Conservation (phyloP, 2,888 invertebrate genomes). For the Zygothrica quintamaculata region DNA sequence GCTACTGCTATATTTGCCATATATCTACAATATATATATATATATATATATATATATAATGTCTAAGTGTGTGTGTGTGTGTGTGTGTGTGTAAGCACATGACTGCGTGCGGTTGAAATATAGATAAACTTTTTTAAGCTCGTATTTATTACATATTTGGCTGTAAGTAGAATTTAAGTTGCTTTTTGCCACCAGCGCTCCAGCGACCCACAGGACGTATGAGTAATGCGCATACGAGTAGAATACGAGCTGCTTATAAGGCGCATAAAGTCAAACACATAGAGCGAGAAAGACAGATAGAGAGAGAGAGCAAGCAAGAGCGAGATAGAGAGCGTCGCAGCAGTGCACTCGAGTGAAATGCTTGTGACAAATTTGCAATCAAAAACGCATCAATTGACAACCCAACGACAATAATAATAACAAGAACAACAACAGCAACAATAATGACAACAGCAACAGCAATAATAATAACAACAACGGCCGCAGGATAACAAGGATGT, state of each 20-base stretch:
- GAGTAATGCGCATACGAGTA: slow-evolving; percentile 57
- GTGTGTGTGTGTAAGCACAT: slow-evolving; percentile 51
- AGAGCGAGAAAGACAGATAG: too few relatives aligned
- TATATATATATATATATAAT: not conserved
- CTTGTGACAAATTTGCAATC: slow-evolving; percentile 78
- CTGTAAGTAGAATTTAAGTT: slow-evolving; percentile 81
- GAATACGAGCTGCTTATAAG: slow-evolving; percentile 2
- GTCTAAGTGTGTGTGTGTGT: slow-evolving; percentile 3
- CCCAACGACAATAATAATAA: slow-evolving; percentile 16
- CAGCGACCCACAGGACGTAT: slow-evolving; percentile 55
- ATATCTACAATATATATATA: slow-evolving; percentile 34
- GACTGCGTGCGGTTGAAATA: slow-evolving; percentile 79
- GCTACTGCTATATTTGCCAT: slow-evolving; percentile 51
- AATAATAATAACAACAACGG: not conserved
- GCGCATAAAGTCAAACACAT: slow-evolving; percentile 11
- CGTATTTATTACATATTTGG: slow-evolving; percentile 79
- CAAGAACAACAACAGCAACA: not conserved
- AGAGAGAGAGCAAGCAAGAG: too few relatives aligned
- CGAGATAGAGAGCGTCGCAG: slow-evolving; percentile 12
- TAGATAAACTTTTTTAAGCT: slow-evolving; percentile 80
- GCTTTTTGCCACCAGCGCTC: slow-evolving; percentile 58
- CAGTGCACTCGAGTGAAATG: slow-evolving; percentile 60
- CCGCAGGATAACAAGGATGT: too few relatives aligned
- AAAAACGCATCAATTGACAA: slow-evolving; percentile 77
- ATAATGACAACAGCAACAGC: slow-evolving; percentile 4